Conservation (phyloP, 2,888 invertebrate species). For the Serripes groenlandicus region DNA sequence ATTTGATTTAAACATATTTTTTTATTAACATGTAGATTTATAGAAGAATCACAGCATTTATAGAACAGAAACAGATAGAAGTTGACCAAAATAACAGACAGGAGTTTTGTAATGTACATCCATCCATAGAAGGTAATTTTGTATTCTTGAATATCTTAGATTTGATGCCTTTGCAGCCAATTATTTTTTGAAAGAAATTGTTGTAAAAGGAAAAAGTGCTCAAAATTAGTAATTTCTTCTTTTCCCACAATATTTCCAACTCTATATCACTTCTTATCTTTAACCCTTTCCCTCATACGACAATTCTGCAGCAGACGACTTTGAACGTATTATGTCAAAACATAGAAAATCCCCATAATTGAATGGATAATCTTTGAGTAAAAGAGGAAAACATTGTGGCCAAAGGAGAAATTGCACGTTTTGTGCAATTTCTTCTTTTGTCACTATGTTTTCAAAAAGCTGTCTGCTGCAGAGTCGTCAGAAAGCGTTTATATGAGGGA, state of each 20-base stretch:
- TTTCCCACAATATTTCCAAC: background rate
- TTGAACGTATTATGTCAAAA: too few species aligned
- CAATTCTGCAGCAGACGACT: too few species aligned
- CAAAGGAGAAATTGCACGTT: too few species aligned
- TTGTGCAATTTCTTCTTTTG: too few species aligned
- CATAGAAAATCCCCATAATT: too few species aligned
- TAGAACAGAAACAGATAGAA: constrained; percentile 92
- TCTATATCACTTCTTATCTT: too few species aligned
- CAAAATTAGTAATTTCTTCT: background rate
- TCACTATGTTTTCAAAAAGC: too few species aligned
- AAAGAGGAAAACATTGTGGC: too few species aligned
- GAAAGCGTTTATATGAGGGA: too few species aligned
- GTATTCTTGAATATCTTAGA: background rate
- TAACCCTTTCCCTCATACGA: too few species aligned
- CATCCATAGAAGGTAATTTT: constrained; percentile 66
- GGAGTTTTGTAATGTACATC: constrained; percentile 89
- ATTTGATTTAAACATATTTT: background rate
- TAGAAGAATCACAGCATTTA: constrained; percentile 91
- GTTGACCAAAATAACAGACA: constrained; percentile 91
- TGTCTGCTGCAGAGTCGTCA: too few species aligned
- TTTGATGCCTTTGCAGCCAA: background rate
- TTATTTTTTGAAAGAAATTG: background rate
- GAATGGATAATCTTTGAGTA: too few species aligned
- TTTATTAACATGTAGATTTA: constrained; percentile 82
- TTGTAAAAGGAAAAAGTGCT: background rate